phyloP scores from a whole-genome alignment of 2,888 invertebrate genomes.

The Meteorus cinctellus region DNA sequence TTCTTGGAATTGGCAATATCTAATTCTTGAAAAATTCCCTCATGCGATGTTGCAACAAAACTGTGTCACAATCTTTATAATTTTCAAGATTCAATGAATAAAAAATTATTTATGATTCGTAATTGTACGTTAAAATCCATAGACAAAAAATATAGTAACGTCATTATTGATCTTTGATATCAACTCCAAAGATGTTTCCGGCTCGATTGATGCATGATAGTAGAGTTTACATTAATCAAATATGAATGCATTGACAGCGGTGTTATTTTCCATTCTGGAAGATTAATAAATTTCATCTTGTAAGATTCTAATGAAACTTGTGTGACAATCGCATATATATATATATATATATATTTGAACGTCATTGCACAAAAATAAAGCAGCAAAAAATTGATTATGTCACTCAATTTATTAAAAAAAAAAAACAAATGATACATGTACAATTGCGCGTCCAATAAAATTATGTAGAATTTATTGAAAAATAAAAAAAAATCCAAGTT shows the following conservation, averaged over 20 bases:
- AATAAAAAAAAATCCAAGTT: neutral
- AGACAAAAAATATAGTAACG: neutral
- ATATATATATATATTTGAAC: neutral
- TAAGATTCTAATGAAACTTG: neutral
- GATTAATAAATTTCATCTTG: neutral
- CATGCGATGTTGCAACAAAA: neutral
- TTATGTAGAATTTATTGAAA: conserved; percentile 1
- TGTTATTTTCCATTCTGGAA: neutral
- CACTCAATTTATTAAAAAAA: neutral
- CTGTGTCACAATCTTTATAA: neutral
- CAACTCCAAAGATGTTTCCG: neutral
- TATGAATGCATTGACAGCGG: neutral
- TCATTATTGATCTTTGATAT: conserved; percentile 3
- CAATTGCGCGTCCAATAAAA: neutral
- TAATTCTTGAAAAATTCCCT: neutral
- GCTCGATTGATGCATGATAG: neutral
- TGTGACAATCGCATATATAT: too few species aligned
- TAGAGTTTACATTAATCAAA: neutral
- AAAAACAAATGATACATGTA: neutral
- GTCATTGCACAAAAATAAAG: neutral
- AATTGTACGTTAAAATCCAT: neutral
- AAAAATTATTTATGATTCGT: neutral
- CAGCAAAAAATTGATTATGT: neutral
- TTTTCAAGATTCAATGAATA: neutral
- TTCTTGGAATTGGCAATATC: neutral